These are phyloP conservation scores for Gallinago jamesoni DNA, from an alignment of 2,113 vertebrate genomes.

Conservation along the genomic window DNA sequence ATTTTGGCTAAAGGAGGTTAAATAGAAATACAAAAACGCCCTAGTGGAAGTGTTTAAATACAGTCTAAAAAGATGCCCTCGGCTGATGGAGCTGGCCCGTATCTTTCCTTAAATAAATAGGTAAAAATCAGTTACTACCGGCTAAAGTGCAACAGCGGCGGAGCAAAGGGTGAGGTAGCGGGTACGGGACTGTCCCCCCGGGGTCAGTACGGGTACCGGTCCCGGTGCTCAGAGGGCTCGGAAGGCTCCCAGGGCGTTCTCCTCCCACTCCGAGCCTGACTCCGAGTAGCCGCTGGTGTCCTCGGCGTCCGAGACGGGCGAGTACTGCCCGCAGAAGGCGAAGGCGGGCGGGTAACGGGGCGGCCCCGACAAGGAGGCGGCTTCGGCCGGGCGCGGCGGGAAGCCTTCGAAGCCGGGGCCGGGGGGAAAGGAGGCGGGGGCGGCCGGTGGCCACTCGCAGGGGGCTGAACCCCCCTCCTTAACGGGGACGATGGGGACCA, in stretches of 20 bases:
- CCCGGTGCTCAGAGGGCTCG: constrained; percentile 35
- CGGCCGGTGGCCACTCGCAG: not conserved
- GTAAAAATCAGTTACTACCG: not conserved
- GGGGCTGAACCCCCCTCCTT: not conserved
- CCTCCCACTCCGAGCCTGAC: constrained; percentile 86
- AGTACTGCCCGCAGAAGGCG: constrained; percentile 67
- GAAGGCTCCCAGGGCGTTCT: constrained; percentile 73
- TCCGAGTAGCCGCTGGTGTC: constrained; percentile 76
- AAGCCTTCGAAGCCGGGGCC: constrained; percentile 79
- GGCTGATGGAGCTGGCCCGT: not conserved
- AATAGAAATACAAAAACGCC: not conserved
- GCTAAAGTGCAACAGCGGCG: constrained; percentile 50
- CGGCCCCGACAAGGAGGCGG: not conserved
- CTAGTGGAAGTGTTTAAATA: not conserved
- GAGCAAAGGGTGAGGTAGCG: not conserved
- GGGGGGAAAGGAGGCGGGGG: not conserved
- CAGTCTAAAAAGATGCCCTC: not conserved
- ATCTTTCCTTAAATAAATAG: constrained; percentile 49
- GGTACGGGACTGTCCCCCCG: not conserved
- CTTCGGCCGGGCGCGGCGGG: constrained; percentile 71
- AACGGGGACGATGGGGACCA: not conserved
- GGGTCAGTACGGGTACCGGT: not conserved
- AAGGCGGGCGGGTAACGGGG: not conserved
- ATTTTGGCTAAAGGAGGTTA: not conserved
- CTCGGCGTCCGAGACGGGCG: constrained; percentile 66